A percentile compares a stretch with the other conserved stretches of the same genome.
Conservation (phyloP, 2,888 invertebrate species). For the Tachina lurida region DNA sequence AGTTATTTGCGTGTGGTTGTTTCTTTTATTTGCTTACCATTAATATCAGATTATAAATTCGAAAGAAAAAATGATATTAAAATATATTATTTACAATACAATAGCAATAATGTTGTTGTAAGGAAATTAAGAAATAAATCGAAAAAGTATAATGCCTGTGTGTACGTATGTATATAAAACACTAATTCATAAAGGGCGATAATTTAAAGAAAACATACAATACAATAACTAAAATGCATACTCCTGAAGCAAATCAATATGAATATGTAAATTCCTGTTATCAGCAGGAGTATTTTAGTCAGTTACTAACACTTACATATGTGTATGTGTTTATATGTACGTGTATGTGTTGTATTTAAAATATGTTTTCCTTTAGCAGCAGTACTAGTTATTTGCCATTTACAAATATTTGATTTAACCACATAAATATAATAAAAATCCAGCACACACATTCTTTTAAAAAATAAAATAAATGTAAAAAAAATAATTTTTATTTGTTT, state of each 20-base stretch:
- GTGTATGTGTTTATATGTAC: not conserved
- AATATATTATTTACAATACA: slow-evolving; percentile 11
- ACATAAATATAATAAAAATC: slow-evolving; percentile 25
- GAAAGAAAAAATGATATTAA: slow-evolving; percentile 16
- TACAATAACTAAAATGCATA: not conserved
- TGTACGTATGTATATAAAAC: not conserved
- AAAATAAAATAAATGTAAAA: not conserved
- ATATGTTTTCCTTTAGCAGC: not conserved
- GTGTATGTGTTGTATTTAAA: not conserved
- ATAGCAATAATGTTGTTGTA: slow-evolving; percentile 1
- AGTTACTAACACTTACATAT: no score
- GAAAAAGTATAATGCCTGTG: no score
- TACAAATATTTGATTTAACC: slow-evolving; percentile 29
- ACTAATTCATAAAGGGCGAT: slow-evolving; percentile 59
- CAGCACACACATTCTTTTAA: slow-evolving; percentile 4
- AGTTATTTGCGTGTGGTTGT: not conserved
- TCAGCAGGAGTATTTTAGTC: no score
- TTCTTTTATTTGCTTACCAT: slow-evolving; percentile 20
- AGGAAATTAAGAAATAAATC: slow-evolving; percentile 22
- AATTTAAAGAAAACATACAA: slow-evolving; percentile 37
- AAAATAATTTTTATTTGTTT: slow-evolving; percentile 6
- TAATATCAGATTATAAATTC: slow-evolving; percentile 30
- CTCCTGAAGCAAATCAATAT: not conserved
- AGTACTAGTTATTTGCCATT: not conserved
- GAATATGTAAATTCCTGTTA: no score